Evolutionary conservation across 2,113 vertebrate genomes (phyloP), one percentile per base, ranked within the genome.

Genomic region (Melanotaenia duboulayi): DNA sequence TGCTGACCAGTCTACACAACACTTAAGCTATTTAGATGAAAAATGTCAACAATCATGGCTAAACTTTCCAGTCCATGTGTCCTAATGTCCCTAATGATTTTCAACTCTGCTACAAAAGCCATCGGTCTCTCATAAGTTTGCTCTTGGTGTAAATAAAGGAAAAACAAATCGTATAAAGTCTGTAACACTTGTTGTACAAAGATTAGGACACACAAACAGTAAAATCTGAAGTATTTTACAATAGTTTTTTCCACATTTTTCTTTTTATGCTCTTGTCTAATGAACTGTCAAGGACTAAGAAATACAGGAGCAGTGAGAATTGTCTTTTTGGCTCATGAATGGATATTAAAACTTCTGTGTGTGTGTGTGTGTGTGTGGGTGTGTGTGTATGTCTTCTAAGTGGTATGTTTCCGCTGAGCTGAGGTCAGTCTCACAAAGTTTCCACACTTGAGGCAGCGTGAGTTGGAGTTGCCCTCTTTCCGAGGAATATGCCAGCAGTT

Each of bases 401-500:
- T 68, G 22, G 55, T 32, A 66, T 71, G 76, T 90, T 93, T 93
- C 68, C 85, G 85, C 68, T 90, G 89, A 66, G 89, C 78, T 54
- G 86, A 70, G 35, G 66, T 82, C 65, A 85, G 68, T 40, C 61
- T 89, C 61, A 94, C 88, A 56, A 65, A 78, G 44, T 93, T 83
- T 56, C 96, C 96, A 50, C 96, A 97, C 74, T 93, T 94, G 65
- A 90, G 88, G 87, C 96, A 97, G 46, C 80, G 59, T 0, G 87
- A 92, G 84, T 78, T 94, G 12, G 91, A 92, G 74, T 95, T 96
- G 16, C 95, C 91, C 17, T 93, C 95, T 80, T 96, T 96, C 87
- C 93, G 93, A 1, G 96, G 96, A 57, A 97, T 96, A 70, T 95
- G 91, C 96, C 96, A 97, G 78, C 96, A 97, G 57, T 86, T 89